A percentile compares a stretch with the other conserved stretches of the same genome.
These are phyloP conservation scores for Blera fallax DNA, from an alignment of 2,888 invertebrate species.

Conservation along the genomic window DNA sequence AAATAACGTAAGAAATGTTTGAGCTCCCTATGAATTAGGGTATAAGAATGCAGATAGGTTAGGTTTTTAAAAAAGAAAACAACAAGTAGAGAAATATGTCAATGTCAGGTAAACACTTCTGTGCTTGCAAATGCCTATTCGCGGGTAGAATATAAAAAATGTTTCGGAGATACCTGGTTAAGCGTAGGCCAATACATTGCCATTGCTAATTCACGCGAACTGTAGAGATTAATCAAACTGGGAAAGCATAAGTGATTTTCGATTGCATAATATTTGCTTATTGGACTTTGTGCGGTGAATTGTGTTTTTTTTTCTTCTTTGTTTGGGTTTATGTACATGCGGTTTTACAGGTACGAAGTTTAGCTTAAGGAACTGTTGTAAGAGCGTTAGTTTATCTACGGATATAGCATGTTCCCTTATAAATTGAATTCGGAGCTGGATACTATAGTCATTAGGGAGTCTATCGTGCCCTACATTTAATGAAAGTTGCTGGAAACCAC, in stretches of 20 bases:
- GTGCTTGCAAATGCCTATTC: constrained; percentile 15
- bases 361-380: neutral
- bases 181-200: constrained; percentile 32
- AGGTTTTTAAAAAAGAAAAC: neutral
- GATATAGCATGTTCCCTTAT: too few species aligned
- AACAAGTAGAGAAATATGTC: constrained; percentile 38
- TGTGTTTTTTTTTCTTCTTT: neutral
- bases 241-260: neutral
- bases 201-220: constrained; percentile 20
- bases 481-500: too few species aligned
- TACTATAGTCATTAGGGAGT: too few species aligned
- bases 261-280: constrained; percentile 33
- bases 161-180: constrained; percentile 14
- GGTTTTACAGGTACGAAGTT: neutral
- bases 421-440: neutral
- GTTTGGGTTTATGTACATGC: neutral
- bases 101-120: constrained; percentile 39
- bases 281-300: neutral
- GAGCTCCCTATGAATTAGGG: neutral
- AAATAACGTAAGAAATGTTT: neutral
- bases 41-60: constrained; percentile 14
- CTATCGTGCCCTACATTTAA: too few species aligned
- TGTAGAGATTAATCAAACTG: constrained; percentile 35
- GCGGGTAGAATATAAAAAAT: neutral
- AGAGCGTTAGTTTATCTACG: too few species aligned